Evolutionary conservation across 2,113 vertebrate species (phyloP).

Genomic region (Psilopogon haemacephalus): DNA sequence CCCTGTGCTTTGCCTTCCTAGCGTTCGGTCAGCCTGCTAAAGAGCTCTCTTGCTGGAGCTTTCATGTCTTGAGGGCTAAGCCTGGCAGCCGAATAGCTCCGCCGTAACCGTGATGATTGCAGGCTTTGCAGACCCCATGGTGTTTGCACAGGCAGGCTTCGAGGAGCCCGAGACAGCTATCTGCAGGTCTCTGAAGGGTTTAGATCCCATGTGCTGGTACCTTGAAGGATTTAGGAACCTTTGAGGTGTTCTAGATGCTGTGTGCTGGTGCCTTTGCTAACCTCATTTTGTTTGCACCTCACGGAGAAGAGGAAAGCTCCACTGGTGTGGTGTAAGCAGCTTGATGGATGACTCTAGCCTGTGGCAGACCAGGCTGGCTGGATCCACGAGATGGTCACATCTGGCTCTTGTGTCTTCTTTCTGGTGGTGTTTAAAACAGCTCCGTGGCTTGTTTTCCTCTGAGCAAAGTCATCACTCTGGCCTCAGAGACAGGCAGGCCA

Average conservation of each 20-base stretch:
- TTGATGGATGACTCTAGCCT: neutral
- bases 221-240: no score
- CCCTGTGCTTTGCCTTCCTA: accelerated
- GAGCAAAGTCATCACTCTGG: neutral
- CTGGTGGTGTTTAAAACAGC: neutral
- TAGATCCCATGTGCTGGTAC: neutral
- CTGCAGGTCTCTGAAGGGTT: no score
- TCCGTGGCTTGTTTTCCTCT: neutral
- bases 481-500: neutral
- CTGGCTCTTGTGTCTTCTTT: neutral
- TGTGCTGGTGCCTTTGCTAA: neutral
- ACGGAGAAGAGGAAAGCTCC: neutral
- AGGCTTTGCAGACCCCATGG: accelerated
- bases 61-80: neutral
- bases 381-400: neutral
- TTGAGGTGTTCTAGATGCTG: accelerated
- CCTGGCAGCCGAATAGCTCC: no score
- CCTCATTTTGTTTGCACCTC: neutral
- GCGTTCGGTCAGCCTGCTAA: neutral
- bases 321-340: accelerated
- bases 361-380: neutral
- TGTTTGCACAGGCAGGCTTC: neutral
- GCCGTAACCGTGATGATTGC: accelerated
- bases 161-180: neutral
- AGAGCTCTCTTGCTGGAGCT: accelerated